Percentiles rank a stretch among this genome's conserved stretches.
Conservation (phyloP, 2,797 vertebrate genomes). For the Trachops cirrhosus region DNA sequence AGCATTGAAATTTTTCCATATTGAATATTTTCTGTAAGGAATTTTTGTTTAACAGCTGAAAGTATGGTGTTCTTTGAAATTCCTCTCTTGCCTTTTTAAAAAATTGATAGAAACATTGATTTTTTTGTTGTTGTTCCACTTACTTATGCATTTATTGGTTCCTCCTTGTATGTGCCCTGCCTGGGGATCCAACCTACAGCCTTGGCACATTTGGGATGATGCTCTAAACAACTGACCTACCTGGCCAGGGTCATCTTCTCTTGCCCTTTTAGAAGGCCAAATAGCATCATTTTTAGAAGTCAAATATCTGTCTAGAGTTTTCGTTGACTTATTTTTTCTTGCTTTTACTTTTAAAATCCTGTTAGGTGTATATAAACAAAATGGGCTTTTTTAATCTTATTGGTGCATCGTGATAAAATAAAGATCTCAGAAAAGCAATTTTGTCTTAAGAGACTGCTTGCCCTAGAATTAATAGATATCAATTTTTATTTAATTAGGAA, state of each 20-base stretch:
- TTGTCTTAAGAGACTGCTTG: neutral
- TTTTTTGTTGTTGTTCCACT: neutral
- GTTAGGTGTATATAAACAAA: conserved; percentile 32
- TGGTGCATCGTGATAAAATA: conserved; percentile 23
- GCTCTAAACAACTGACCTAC: neutral
- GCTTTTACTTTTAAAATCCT: neutral
- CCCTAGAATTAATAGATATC: conserved; percentile 29
- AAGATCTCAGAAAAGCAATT: conserved; percentile 1
- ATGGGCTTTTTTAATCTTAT: conserved; percentile 15
- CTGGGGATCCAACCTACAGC: neutral
- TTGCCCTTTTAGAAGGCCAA: neutral
- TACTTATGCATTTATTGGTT: neutral
- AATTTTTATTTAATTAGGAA: conserved; percentile 69
- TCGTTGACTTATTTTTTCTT: neutral
- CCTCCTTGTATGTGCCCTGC: neutral
- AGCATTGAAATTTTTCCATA: neutral
- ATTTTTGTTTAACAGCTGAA: neutral
- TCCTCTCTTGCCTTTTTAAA: neutral
- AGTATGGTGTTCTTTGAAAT: neutral
- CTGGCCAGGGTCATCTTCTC: neutral
- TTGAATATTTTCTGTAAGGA: neutral
- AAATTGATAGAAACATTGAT: neutral
- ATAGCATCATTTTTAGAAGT: neutral
- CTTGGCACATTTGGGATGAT: neutral
- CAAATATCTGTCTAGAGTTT: neutral